Evolutionary conservation across 2,113 vertebrate species (phyloP), one percentile per base, ranked within the genome.

Genomic region (Platycercus adscitus): DNA sequence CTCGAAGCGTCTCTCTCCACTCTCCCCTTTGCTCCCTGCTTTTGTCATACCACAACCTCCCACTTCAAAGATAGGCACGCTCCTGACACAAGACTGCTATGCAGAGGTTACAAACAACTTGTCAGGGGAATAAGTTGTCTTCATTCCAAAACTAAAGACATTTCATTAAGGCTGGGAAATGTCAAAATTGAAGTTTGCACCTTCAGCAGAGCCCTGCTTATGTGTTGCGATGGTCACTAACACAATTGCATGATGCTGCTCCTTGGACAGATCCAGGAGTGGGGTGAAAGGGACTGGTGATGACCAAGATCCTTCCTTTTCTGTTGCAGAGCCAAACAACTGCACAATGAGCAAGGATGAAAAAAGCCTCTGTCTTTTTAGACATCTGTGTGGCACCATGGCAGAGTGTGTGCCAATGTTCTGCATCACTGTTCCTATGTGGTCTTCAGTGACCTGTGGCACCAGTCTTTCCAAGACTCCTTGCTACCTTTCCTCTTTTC

Each of bases 61-160:
- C 77, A 4, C 46, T 91, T 89, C 60, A 95, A 86, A 78, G 91
- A 14, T 65, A 47, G 73, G 44, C 91, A 87, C 7, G 1, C 87
- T 96, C 35, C 91, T 79, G 77, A 81, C 72, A 46, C 72, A 68
- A 92, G 81, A 20, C 69, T 86, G 89, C 84, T 78, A 6, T 58
- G 61, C 77, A 81, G 93, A 78, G 93, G 55, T 50, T 65, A 78
- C 69, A 61, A 56, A 49, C 20, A 58, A 39, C 50, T 81, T 78
- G 46, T 81, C 43, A 66, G 65, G 56, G 55, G 13, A 87, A 86
- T 41, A 83, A 60, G 23, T 50, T 81, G 50, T 68, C 84, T 81
- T 66, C 16, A 9, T 81, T 85, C 75, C 35, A 39, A 5, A 0
- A 23, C 18, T 66, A 75, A 83, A 92, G 58, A 13, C 21, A 20